Base-by-base conservation (phyloP, 1,140 invertebrate species). In the Choristoneura fumiferana region DNA sequence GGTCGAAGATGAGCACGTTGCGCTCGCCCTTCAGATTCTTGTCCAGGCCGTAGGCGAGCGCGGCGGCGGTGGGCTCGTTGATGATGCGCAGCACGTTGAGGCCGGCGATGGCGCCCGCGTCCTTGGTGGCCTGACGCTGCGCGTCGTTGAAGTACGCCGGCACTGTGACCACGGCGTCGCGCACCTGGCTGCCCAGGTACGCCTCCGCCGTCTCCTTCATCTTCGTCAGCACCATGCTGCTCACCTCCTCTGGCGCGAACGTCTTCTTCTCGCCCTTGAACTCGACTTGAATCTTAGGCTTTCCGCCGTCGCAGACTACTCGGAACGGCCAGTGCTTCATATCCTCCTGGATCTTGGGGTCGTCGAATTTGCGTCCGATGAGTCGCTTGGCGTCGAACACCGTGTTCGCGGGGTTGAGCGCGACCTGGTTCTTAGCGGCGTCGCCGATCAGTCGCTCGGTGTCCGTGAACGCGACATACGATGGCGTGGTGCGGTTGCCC, bases 401-500 rank as follows among this genome's bases (percentile, higher is more conserved):
- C 2, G 22, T 29, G 22, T 29, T 29, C 2, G 22, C 22, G 22
- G 22, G 22, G 22, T 29, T 29, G 22, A 29, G 22, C 22, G 22
- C 22, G 22, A 29, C 22, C 22, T 29, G 22, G 22, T 29, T 29
- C 22, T 94, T 94, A 1, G 94, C 94, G 12, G 93, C 91, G 78
- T 97, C 95, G 14, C 96, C 96, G 62, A 97, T 94, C 9, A 97
- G 85, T 22, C 96, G 85, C 76, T 97, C 95, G 0, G 92, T 93
- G 61, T 95, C 94, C 4, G 93, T 95, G 83, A 96, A 93, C 2
- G 95, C 96, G 34, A 98, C 96, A 89, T 96, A 97, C 58, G 93
- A 94, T 1, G 96, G 96, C 15, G 96, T 97, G 34, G 95, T 97
- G 38, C 96, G 86, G 86, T 97, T 97, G 8, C 96, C 96, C 84